Evolutionary conservation across 1,140 invertebrate species (phyloP).

Genomic region (Neotoxoptera formosana): DNA sequence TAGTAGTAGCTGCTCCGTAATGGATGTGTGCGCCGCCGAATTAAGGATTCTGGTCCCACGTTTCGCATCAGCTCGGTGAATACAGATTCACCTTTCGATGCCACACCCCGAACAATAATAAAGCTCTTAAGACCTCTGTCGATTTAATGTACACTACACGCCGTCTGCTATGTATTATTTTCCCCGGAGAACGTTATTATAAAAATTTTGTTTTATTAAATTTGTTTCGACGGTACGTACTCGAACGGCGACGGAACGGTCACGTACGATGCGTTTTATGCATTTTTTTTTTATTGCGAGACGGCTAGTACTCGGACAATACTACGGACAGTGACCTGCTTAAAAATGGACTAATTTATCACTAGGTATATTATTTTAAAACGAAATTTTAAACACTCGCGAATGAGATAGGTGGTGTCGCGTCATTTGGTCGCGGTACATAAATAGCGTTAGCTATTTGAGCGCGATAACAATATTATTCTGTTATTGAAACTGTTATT

Average conservation of each 20-base stretch:
- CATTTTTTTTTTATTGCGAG: neutral
- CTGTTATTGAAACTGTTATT: no score
- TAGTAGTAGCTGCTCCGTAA: constrained; percentile 22
- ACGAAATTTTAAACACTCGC: no score
- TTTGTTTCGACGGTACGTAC: neutral
- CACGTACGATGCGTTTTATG: constrained; percentile 12
- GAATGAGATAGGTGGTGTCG: no score
- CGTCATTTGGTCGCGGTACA: no score
- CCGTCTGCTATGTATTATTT: neutral
- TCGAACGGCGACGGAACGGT: neutral
- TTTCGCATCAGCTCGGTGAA: constrained; percentile 53
- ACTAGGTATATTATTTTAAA: no score
- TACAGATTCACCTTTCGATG: constrained; percentile 58
- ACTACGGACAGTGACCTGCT: neutral
- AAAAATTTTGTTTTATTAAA: constrained; percentile 51
- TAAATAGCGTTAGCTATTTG: no score
- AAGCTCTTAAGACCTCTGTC: constrained; percentile 57
- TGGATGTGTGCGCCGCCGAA: constrained; percentile 54
- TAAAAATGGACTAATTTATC: no score
- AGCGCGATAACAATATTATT: no score
- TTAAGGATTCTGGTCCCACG: constrained; percentile 56
- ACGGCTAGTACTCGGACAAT: neutral
- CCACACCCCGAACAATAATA: constrained; percentile 57
- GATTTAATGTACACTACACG: constrained; percentile 56
- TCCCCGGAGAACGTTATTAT: neutral